Percentiles rank a stretch among this genome's conserved stretches.
phyloP scores from a whole-genome alignment of 2,113 vertebrate species.

The Calyptomena viridis region DNA sequence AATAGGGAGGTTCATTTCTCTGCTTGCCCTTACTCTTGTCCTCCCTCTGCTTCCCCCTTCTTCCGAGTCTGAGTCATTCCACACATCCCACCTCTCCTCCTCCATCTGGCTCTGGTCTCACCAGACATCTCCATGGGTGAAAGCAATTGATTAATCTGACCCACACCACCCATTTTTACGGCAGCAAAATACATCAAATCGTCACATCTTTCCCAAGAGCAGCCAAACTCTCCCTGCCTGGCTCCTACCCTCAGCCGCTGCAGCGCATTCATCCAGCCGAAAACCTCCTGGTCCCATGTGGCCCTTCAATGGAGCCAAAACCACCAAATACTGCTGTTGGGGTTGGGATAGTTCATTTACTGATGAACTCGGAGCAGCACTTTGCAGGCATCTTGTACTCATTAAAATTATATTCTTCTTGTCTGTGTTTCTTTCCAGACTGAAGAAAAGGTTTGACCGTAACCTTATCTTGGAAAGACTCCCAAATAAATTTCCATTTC shows the following conservation, averaged over 20 bases:
- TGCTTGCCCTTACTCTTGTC: neutral
- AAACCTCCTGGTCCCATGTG: neutral
- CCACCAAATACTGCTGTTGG: neutral
- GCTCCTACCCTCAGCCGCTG: neutral
- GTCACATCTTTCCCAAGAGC: neutral
- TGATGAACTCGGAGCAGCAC: neutral
- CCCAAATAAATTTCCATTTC: slow-evolving; percentile 56
- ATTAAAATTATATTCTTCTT: slow-evolving; percentile 43
- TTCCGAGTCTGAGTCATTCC: neutral
- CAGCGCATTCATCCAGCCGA: neutral
- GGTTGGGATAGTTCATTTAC: neutral
- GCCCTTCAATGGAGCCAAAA: neutral
- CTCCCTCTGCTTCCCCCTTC: neutral
- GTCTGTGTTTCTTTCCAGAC: slow-evolving; percentile 25
- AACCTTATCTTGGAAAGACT: slow-evolving; percentile 24
- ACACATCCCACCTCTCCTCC: neutral
- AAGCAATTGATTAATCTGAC: neutral
- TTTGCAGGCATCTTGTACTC: slow-evolving; percentile 32
- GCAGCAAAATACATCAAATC: neutral
- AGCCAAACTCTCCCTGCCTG: neutral
- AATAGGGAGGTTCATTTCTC: neutral
- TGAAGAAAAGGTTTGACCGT: slow-evolving; percentile 23
- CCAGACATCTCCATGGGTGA: neutral
- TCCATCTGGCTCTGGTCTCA: neutral
- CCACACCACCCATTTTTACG: neutral